Evolutionary conservation across 92 coral and sea anemone genomes (phyloP), one percentile per base, ranked within the genome.

Genomic region (Parazoanthus darwini): DNA sequence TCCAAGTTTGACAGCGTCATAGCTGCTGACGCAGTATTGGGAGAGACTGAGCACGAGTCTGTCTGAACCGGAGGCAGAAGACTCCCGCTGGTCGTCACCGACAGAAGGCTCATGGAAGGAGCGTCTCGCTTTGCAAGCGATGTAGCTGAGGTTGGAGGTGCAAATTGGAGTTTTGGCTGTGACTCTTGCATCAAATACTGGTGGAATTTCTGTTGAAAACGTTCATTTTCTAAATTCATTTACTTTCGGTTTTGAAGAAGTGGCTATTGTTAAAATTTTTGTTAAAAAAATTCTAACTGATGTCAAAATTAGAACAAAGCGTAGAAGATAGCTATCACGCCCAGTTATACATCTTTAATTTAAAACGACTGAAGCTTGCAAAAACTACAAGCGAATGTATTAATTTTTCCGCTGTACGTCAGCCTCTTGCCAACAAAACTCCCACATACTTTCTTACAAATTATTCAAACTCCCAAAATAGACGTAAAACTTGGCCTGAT

Each of bases 1-100:
- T 93, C 96, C 90, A 96, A 74, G 80, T 89, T 91, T 20, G 98
- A 94, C 72, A 96, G 88, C 11, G 96, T 94, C 48, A 92, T 96
- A n/a, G 98, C 98, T 25, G 98, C 98, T 5, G 98, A 94, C 74
- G 94, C 98, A 14, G 94, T 92, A 33, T 90, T 95, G 46, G 98
- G 98, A 74, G 98, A 94, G 35, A 87, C 93, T 77, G 90, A 89
- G 63, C 80, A 86, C 46, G 87, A 84, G 68, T 84, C 78, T 48
- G 78, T 72, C 22, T 71, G 87, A 68, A 29, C 79, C 20, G 63
- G 78, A 25, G 87, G 87, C 26, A 13, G n/a, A 4, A 84, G 78
- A 33, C 66, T 51, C 7, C 87, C 87, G 79, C 87, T 84, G 42
- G 87, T 84, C 56, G 87, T 44, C 74, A 84, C 79, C 5, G 87